Evolutionary conservation across 2,113 vertebrate species (phyloP).

Genomic region (Galeopterus variegatus): DNA sequence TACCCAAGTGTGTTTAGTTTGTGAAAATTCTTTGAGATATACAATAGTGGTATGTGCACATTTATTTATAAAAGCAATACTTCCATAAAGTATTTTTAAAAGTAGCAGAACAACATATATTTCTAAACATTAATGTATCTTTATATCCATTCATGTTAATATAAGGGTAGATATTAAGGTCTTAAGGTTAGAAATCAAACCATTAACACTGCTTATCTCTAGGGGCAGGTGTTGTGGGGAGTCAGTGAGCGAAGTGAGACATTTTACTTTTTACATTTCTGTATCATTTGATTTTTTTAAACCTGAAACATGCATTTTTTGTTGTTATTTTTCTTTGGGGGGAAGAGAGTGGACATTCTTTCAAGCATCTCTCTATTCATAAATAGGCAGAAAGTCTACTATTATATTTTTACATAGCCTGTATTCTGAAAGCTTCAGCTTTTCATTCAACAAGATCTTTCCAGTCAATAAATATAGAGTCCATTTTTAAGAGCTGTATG

Average conservation of each 20-base stretch:
- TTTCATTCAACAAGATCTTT: slow-evolving; percentile 47
- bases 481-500: slow-evolving; percentile 23
- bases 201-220: slow-evolving; percentile 6
- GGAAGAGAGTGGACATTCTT: neutral
- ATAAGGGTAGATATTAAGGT: neutral
- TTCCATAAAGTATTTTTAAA: slow-evolving; percentile 8
- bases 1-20: neutral
- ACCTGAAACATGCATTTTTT: neutral
- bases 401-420: neutral
- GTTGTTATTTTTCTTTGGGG: neutral
- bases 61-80: neutral
- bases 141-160: neutral
- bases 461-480: slow-evolving; percentile 12
- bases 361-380: slow-evolving; percentile 19
- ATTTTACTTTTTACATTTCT: slow-evolving; percentile 30
- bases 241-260: neutral
- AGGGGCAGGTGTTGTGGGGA: neutral
- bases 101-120: neutral
- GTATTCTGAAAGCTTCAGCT: slow-evolving; percentile 38
- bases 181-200: slow-evolving; percentile 6
- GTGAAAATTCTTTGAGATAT: slow-evolving; percentile 32
- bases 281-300: slow-evolving; percentile 18
- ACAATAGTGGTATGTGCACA: neutral
- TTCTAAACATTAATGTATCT: slow-evolving; percentile 11
- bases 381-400: slow-evolving; percentile 24